Evolutionary conservation across 2,797 vertebrate species (phyloP), one percentile per base, ranked within the genome.

Genomic region (Acropternis orthonyx): DNA sequence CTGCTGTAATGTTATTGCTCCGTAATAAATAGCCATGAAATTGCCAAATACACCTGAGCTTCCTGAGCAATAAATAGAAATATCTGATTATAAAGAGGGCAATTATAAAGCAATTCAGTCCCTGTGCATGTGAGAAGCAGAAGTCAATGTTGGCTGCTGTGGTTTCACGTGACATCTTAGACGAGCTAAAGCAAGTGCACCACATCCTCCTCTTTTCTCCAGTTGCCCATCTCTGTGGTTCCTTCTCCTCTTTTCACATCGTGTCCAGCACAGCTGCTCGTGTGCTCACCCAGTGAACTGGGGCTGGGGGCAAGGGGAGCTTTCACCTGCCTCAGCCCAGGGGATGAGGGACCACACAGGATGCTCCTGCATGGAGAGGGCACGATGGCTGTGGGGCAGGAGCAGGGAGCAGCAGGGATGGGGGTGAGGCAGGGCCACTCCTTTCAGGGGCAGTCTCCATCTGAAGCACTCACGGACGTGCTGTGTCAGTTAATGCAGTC

Each of bases 161-260:
- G n/a, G 54, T 46, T 72, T 66, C n/a, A 16, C 6, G 13, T 2
- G 2, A 36, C 0, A 0, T 16, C 21, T 72, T 37, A 77, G 37
- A 22, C 22, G 36, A 32, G 44, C 30, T 62, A 36, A 22, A 88
- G 15, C 19, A 51, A 51, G 10, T 15, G 10, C 18, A 30, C 11
- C 23, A 14, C 12, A 16, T 43, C 26, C 12, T 73, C 43, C 63
- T 17, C 52, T 74, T 66, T 67, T 58, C 41, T 75, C n/a, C 36
- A 9, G 21, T 2, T 56, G 30, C 24, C 52, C 19, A 32, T 67
- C 24, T 37, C 37, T 0, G 0, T 26, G 36, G 26, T 24, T 63
- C 55, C 43, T 58, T 74, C 67, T 87, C 10, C 49, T 65, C n/a
- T 89, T 55, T 69, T 51, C 79, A 44, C 30, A 26, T n/a, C 39